A percentile compares a stretch with the other conserved stretches of the same genome.
phyloP scores from a whole-genome alignment of 2,888 invertebrate genomes.

The Drosophila emarginata region DNA sequence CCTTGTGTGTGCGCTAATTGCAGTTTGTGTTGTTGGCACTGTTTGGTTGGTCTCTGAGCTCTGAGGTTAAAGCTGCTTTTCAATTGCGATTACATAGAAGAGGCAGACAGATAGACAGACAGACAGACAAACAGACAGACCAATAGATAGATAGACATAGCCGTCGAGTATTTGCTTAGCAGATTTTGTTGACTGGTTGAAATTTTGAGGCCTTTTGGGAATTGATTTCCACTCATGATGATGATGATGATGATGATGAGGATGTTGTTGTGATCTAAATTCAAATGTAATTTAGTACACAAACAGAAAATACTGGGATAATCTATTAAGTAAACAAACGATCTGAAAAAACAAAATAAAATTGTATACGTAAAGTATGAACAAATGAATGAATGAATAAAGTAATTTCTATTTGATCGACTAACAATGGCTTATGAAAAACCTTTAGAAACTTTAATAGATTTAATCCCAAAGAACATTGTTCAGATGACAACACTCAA shows the following conservation, averaged over 20 bases:
- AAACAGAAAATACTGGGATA: conserved; percentile 31
- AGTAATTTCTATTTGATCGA: neutral
- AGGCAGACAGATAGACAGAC: neutral
- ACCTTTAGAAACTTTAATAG: too few species aligned
- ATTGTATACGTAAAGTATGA: neutral
- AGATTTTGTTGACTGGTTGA: conserved; percentile 47
- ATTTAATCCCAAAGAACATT: too few species aligned
- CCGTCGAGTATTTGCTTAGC: conserved; percentile 45
- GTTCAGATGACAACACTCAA: too few species aligned
- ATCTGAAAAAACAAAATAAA: neutral
- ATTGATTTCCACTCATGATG: conserved; percentile 7
- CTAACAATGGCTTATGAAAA: too few species aligned
- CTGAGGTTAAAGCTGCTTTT: conserved; percentile 36
- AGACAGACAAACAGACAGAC: neutral
- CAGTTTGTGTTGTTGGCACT: conserved; percentile 53
- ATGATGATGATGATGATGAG: conserved; percentile 6
- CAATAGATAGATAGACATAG: neutral
- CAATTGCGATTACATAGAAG: conserved; percentile 23
- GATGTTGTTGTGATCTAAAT: conserved; percentile 47
- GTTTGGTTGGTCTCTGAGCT: conserved; percentile 13
- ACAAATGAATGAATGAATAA: neutral
- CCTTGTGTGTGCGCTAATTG: conserved; percentile 60
- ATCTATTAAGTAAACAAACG: conserved; percentile 41
- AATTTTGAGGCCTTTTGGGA: conserved; percentile 34
- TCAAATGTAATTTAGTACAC: conserved; percentile 43